phyloP scores from a whole-genome alignment of 1,140 invertebrate genomes.

The silkworm (Bombyx mori) region DNA sequence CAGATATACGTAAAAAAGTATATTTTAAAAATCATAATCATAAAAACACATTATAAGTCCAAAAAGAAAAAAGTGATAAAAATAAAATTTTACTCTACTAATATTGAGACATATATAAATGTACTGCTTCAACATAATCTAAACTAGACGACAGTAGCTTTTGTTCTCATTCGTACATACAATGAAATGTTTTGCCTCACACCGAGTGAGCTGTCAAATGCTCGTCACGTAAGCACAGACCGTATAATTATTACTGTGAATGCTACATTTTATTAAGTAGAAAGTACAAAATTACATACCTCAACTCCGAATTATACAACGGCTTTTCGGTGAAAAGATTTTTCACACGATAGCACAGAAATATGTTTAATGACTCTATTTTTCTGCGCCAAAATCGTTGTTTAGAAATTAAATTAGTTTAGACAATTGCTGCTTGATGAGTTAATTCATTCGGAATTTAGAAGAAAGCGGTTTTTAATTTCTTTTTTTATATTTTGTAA shows the following conservation, averaged over 20 bases:
- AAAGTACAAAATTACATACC: slow-evolving; percentile 59
- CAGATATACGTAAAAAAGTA: too few species aligned
- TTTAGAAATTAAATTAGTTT: neutral
- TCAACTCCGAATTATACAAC: slow-evolving; percentile 25
- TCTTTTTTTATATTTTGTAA: too few species aligned
- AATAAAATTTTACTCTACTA: too few species aligned
- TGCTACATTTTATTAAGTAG: slow-evolving; percentile 27
- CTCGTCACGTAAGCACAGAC: slow-evolving; percentile 14
- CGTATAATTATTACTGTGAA: slow-evolving; percentile 21
- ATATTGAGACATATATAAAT: too few species aligned
- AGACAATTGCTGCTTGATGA: neutral
- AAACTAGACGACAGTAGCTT: slow-evolving; percentile 3
- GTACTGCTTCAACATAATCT: too few species aligned
- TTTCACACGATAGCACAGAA: slow-evolving; percentile 53
- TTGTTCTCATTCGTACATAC: slow-evolving; percentile 17
- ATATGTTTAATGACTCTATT: slow-evolving; percentile 38
- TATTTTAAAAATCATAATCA: too few species aligned
- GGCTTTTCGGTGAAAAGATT: slow-evolving; percentile 26
- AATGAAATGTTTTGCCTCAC: slow-evolving; percentile 21
- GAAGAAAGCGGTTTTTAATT: neutral
- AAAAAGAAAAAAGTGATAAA: too few species aligned
- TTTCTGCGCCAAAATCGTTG: slow-evolving; percentile 17
- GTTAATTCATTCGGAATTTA: neutral
- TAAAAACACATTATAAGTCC: too few species aligned
- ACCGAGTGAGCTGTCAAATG: slow-evolving; percentile 20